Evolutionary conservation across 92 coral and sea anemone genomes (phyloP), one percentile per base, ranked within the genome.

Genomic region (Siderastrea radians): DNA sequence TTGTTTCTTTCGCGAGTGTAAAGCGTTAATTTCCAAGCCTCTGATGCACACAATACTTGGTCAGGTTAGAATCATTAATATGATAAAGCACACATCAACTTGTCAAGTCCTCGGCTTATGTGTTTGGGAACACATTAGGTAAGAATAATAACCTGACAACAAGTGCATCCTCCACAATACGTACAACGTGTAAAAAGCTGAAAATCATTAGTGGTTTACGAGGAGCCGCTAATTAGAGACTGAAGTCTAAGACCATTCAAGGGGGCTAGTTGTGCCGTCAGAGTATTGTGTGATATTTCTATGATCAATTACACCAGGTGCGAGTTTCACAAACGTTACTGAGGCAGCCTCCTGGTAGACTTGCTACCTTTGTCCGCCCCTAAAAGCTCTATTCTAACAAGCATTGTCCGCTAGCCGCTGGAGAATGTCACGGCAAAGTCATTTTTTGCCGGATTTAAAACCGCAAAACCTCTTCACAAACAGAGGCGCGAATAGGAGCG

Each of bases 161-260:
- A 38, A 13, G 51, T 64, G 1, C 49, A 1, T 1, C 81, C 26
- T 26, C 47, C 62, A 75, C 78, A 84, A 74, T 87, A 61, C 73
- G 75, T 15, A 49, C 60, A 57, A 90, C 84, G 78, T 72, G 94
- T 82, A 81, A 80, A 76, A 68, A 57, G 60, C 84, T 52, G 81
- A 58, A 68, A 81, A 88, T 93, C 94, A 93, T 94, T 94, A 90
- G 93, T 90, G 82, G 88, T 70, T 90, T 79, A 65, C 89, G 89
- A 88, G 89, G 90, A 86, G 84, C 94, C 96, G 96, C 96, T 94
- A 94, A 95, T 95, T 95, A 94, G 93, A 87, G 82, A 79, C 83
- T 83, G 63, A 86, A 82, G 93, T 75, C 81, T 89, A 74, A 62
- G 71, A 89, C 91, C 85, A 94, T 92, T 91, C 81, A 84, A 75